These are phyloP conservation scores for Eledona agricola DNA, from an alignment of 2,888 invertebrate genomes.

Conservation along the genomic window DNA sequence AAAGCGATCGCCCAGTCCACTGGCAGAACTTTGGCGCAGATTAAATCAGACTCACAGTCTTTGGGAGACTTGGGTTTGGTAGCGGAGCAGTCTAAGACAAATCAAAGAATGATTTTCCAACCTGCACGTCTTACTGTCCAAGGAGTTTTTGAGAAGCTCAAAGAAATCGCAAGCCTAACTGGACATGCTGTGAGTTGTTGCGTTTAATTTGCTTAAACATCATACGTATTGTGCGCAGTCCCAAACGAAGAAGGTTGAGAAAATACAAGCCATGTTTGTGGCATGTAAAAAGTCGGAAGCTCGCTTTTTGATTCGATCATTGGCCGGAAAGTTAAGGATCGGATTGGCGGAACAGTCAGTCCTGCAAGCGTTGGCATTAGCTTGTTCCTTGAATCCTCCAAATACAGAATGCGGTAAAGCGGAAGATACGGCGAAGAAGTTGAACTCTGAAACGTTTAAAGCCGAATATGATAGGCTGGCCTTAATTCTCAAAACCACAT, in stretches of 20 bases:
- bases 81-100: conserved; percentile 84
- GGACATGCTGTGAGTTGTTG: conserved; percentile 72
- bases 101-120: conserved; percentile 88
- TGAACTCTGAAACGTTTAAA: conserved; percentile 76
- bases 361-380: conserved; percentile 87
- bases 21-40: conserved; percentile 83
- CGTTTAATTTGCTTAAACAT: conserved; percentile 16
- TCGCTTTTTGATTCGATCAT: conserved; percentile 85
- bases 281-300: conserved; percentile 91
- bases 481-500: conserved; percentile 87
- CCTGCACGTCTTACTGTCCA: conserved; percentile 80
- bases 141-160: conserved; percentile 82
- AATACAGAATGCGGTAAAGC: conserved; percentile 63
- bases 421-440: conserved; percentile 70
- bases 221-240: conserved; percentile 64
- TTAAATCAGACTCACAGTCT: conserved; percentile 75
- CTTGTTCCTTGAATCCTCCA: conserved; percentile 83
- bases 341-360: conserved; percentile 97
- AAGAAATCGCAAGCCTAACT: conserved; percentile 85
- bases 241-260: conserved; percentile 86
- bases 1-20: conserved; percentile 93
- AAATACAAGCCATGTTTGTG: conserved; percentile 91
- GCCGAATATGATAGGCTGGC: conserved; percentile 76
- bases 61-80: conserved; percentile 92
- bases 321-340: conserved; percentile 94